Base-by-base conservation (phyloP, 2,797 vertebrate genomes). In the Sylvilagus floridanus region DNA sequence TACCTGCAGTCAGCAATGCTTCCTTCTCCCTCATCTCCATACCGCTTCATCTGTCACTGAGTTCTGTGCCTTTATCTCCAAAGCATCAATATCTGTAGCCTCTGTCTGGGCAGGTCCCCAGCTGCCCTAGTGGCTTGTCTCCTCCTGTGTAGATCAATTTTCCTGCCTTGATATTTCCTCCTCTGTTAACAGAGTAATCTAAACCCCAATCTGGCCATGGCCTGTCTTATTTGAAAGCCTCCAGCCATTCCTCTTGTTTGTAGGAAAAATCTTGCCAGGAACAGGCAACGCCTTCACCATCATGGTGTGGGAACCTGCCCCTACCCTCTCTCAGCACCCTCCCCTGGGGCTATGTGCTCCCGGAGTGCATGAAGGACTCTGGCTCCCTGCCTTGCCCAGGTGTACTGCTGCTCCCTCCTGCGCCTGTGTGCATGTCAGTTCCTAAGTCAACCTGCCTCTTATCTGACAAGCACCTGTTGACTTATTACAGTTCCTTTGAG, bases 261-360 rank as follows among this genome's bases (percentile, higher is more conserved):
- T 10, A 32, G 65, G 17, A 22, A 30, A 60, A 76, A 22, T 32
- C 4, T 28, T 50, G 11, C 0, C 0, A 26, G 35, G 11, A 26
- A 28, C 19, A 57, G 79, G 9, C 17, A 2, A 21, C 1, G 2
- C 24, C 35, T n/a, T 42, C 1, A 3, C 22, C 2, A 0, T 7
- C 1, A 3, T 13, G 35, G 7, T 0, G 2, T 0, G 28, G 47
- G 26, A 22, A 60, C 28, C 57, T 73, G 28, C 4, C 30, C 7
- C 8, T 2, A 1, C 9, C 30, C 54, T 73, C 54, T 24, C n/a
- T 35, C 8, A 19, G 50, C 13, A 35, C 42, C 73, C 19, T 37
- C 5, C 2, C 4, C 60, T 60, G 26, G 17, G 7, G 52, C 4
- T 13, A 7, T 37, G 22, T 52, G 24, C 10, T 22, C 75, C 7